phyloP scores from a whole-genome alignment of 2,797 vertebrate species.

The Pygocentrus nattereri region DNA sequence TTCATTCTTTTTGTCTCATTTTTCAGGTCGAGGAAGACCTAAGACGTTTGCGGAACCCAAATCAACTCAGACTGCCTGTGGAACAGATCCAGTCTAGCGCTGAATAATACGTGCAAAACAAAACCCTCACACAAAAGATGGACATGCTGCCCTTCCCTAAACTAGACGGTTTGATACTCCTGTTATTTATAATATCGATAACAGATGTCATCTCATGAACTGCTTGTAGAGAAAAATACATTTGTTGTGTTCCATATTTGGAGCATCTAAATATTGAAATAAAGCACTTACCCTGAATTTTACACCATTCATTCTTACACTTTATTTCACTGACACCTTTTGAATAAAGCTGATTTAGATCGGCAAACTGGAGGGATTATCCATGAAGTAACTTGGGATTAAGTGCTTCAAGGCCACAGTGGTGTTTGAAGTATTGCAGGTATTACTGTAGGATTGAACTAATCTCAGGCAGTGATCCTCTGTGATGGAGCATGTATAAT shows the following conservation, averaged over 20 bases:
- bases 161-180: neutral
- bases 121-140: neutral
- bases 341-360: no score
- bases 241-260: neutral
- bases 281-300: constrained; percentile 26
- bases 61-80: constrained; percentile 80
- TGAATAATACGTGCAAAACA: constrained; percentile 58
- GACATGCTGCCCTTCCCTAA: constrained; percentile 2
- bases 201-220: constrained; percentile 15
- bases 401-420: no score
- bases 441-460: no score
- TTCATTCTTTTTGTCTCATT: neutral
- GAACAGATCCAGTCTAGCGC: constrained; percentile 80
- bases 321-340: neutral
- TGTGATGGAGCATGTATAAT: no score
- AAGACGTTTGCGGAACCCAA: constrained; percentile 80
- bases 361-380: no score
- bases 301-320: neutral
- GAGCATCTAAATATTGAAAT: constrained; percentile 20
- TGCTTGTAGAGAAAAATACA: neutral
- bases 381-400: no score
- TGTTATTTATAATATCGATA: constrained; percentile 5
- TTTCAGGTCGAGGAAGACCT: constrained; percentile 86
- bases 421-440: no score
- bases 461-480: no score